phyloP scores from a whole-genome alignment of 2,888 invertebrate species.

The Rhagonycha fulva region DNA sequence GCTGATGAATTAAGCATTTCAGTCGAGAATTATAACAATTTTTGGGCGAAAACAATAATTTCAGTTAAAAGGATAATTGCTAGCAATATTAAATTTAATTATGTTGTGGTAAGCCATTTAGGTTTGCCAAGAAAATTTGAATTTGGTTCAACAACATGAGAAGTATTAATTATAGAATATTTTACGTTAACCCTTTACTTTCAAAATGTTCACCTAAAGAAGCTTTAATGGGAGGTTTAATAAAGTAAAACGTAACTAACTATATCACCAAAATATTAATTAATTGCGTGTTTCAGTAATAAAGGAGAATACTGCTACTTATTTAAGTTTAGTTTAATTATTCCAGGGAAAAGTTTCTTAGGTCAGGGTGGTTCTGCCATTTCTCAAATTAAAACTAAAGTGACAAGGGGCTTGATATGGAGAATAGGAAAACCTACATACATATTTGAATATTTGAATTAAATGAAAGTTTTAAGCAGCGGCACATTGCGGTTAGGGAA shows the following conservation, averaged over 20 bases:
- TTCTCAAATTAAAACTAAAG: not conserved
- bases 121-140: not conserved
- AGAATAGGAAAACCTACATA: not conserved
- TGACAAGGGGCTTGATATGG: not conserved
- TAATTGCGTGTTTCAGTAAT: not conserved
- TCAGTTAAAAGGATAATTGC: not conserved
- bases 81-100: not conserved
- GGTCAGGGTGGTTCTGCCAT: not conserved
- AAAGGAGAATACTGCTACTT: not conserved
- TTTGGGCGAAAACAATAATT: not conserved
- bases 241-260: not conserved
- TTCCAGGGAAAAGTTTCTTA: not conserved
- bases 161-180: not conserved
- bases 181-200: not conserved
- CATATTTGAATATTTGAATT: constrained; percentile 8
- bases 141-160: not conserved
- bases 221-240: not conserved
- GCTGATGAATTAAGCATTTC: not conserved
- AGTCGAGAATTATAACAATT: not conserved
- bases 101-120: not conserved
- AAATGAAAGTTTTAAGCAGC: constrained; percentile 20
- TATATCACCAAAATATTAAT: not conserved
- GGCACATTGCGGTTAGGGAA: constrained; percentile 17
- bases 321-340: not conserved
- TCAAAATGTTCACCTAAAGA: not conserved